phyloP scores from a whole-genome alignment of 2,113 vertebrate genomes.

The Hippolais icterina region DNA sequence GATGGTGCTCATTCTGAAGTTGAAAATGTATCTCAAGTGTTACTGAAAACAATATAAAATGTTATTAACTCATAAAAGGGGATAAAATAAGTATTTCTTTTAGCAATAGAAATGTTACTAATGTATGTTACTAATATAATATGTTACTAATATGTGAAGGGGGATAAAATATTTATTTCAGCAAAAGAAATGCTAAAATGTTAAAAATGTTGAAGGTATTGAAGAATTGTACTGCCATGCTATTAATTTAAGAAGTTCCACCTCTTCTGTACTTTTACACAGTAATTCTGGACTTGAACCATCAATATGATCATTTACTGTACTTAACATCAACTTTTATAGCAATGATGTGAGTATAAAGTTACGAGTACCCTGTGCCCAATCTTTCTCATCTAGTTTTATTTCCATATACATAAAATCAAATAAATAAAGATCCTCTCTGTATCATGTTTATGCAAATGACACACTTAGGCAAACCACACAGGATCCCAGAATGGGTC shows the following conservation, averaged over 20 bases:
- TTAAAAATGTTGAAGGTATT: neutral
- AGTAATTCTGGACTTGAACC: neutral
- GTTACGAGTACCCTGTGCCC: neutral
- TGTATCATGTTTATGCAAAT: neutral
- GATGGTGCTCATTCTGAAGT: neutral
- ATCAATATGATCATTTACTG: neutral
- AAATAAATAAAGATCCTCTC: neutral
- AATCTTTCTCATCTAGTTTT: neutral
- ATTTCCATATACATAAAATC: neutral
- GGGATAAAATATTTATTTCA: conserved; percentile 11
- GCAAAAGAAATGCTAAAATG: neutral
- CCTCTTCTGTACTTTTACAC: neutral
- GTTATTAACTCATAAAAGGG: neutral
- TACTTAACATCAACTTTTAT: neutral
- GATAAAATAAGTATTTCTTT: neutral
- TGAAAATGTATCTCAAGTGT: neutral
- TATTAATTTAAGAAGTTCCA: neutral
- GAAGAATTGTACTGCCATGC: neutral
- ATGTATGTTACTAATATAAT: neutral
- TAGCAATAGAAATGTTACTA: neutral
- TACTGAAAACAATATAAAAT: neutral
- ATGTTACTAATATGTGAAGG: neutral
- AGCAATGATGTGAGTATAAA: neutral
- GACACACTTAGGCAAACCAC: neutral
- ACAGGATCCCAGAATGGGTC: neutral